Conservation (phyloP, 2,797 vertebrate genomes). For the Phataginus tricuspis region DNA sequence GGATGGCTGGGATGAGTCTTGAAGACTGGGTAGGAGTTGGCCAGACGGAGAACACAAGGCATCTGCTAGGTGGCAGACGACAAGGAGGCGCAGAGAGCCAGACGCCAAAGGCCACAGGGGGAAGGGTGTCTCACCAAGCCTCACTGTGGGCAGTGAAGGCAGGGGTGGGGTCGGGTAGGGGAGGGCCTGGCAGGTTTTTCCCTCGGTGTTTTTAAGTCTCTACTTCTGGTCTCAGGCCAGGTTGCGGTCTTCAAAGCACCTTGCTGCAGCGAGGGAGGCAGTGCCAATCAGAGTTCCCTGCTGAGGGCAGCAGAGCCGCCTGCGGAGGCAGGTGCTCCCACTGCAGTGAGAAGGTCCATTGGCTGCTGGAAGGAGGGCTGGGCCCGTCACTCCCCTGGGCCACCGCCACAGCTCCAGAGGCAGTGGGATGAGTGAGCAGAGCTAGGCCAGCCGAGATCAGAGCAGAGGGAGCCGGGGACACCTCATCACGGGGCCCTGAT, state of each 20-base stretch:
- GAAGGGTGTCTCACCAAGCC: neutral
- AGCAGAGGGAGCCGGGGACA: neutral
- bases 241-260: neutral
- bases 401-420: neutral
- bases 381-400: neutral
- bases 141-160: neutral
- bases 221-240: neutral
- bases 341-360: neutral
- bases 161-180: fast-evolving
- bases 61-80: neutral
- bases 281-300: neutral
- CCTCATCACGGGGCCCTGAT: fast-evolving
- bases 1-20: neutral
- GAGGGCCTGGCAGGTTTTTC: neutral
- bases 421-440: neutral
- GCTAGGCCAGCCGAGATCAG: neutral
- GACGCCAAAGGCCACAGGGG: neutral
- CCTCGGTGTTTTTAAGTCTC: neutral
- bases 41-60: neutral
- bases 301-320: neutral
- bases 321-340: neutral
- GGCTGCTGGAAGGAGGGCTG: neutral
- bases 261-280: neutral
- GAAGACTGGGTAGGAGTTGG: neutral
- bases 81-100: neutral